Evolutionary conservation across 2,113 vertebrate genomes (phyloP).

Genomic region (Enhydra lutris): DNA sequence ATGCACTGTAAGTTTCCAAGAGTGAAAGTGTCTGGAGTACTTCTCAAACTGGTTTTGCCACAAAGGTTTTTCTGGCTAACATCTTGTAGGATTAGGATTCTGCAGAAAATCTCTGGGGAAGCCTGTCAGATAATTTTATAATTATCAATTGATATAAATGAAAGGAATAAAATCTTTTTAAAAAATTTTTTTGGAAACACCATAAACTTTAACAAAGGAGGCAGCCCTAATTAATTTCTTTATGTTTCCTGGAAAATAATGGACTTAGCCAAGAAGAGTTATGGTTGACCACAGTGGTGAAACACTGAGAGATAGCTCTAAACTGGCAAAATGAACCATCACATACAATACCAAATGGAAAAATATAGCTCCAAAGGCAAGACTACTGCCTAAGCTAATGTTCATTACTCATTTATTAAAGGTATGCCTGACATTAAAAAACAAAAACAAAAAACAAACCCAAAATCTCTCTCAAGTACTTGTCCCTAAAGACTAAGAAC

Average conservation of each 20-base stretch:
- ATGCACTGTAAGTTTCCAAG: background rate
- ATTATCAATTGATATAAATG: slow-evolving; percentile 23
- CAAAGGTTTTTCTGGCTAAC: slow-evolving; percentile 32
- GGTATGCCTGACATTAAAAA: slow-evolving; percentile 30
- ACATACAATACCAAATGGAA: slow-evolving; percentile 25
- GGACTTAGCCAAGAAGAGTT: slow-evolving; percentile 20
- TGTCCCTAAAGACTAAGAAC: slow-evolving; percentile 11
- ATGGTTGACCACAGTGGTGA: background rate
- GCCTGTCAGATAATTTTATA: slow-evolving; percentile 43
- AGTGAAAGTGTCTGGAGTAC: slow-evolving; percentile 9
- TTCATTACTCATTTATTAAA: slow-evolving; percentile 48
- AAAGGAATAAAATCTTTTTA: background rate
- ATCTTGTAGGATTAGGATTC: slow-evolving; percentile 24
- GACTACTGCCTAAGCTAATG: slow-evolving; percentile 23
- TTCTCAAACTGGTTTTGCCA: slow-evolving; percentile 55
- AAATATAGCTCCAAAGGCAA: slow-evolving; percentile 6
- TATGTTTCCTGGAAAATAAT: slow-evolving; percentile 58
- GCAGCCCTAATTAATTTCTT: slow-evolving; percentile 21
- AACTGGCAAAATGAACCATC: slow-evolving; percentile 45
- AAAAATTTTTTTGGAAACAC: background rate
- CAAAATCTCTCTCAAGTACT: slow-evolving; percentile 16
- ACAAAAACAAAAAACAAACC: background rate
- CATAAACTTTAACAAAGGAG: slow-evolving; percentile 36
- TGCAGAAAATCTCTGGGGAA: slow-evolving; percentile 40
- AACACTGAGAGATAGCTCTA: slow-evolving; percentile 25